These are phyloP conservation scores for Rotaria socialis DNA, from an alignment of 2,888 invertebrate genomes.

Conservation along the genomic window DNA sequence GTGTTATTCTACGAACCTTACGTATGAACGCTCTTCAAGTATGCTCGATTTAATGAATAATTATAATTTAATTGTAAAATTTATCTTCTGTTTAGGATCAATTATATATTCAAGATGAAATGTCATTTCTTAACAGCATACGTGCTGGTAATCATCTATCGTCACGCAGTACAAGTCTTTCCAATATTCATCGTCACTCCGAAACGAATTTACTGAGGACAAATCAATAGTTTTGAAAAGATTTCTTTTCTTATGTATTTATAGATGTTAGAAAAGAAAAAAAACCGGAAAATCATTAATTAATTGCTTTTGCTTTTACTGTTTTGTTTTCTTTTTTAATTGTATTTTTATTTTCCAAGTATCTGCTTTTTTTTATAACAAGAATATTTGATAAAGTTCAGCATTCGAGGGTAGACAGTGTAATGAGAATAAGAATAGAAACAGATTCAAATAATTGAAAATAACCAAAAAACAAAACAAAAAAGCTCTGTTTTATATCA, in stretches of 20 bases:
- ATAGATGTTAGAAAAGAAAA: not conserved
- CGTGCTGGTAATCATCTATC: not conserved
- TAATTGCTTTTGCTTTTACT: too few relatives aligned
- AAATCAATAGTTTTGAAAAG: not conserved
- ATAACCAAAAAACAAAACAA: not conserved
- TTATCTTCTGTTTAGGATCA: not conserved
- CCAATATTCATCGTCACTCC: not conserved
- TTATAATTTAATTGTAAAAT: not conserved
- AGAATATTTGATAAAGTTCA: not conserved
- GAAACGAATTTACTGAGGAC: not conserved
- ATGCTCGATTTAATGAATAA: not conserved
- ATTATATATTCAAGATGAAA: constrained; percentile 30
- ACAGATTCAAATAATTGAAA: constrained; percentile 6
- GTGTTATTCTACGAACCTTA: not conserved
- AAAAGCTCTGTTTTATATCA: not conserved
- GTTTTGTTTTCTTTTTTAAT: not conserved
- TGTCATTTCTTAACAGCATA: constrained; percentile 10
- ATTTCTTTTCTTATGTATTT: constrained; percentile 26
- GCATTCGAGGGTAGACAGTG: not conserved
- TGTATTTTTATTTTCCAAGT: constrained; percentile 17
- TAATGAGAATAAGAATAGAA: not conserved
- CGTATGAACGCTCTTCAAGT: not conserved
- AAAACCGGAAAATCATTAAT: too few relatives aligned
- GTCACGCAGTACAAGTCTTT: not conserved
- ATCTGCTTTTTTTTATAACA: not conserved